Evolutionary conservation across 2,113 vertebrate species (phyloP), one percentile per base, ranked within the genome.

Genomic region (Gorsachius goisagi): DNA sequence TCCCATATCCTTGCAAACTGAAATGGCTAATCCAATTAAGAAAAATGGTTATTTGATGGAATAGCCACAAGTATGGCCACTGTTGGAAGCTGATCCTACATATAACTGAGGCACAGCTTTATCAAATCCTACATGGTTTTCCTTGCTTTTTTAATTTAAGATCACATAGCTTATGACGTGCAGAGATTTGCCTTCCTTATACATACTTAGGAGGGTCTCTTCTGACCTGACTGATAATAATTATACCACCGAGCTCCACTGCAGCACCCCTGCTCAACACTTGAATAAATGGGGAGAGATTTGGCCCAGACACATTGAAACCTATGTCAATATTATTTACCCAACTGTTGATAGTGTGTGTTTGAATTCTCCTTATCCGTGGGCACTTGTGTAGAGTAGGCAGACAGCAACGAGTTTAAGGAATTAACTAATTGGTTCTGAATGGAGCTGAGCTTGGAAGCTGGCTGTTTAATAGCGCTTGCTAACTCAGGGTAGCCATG

Each of bases 381-480:
- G 0, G 99, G 98, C 37, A 97, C 97, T 56, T 98, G 99, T 0
- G 97, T 96, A 5, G 99, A 99, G 97, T 99, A 99, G 94, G 99
- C 99, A 9, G 99, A 99, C 59, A 99, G 99, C 94, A 99, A 98
- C 33, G 99, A 98, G 96, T 99, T 99, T 79, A 99, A 98, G 74
- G 99, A 99, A 94, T 99, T 99, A 90, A 99, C 98, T 78, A 99
- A 97, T 67, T 99, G 99, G 97, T 98, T 99, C 97, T 99, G 99
- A 93, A 99, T 99, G 74, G 99, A 99, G 97, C 99, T 99, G 98
- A 99, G 99, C 97, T 99, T 99, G 85, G 99, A 99, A 50, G 99
- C 98, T 0, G 98, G 98, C 79, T 99, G 99, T 66, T 98, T 98
- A 59, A 98, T 98, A 39, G 98, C 99, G 7, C 98, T 98, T 60